Evolutionary conservation across 2,797 vertebrate genomes (phyloP).

Genomic region (Sarcoramphus papa): DNA sequence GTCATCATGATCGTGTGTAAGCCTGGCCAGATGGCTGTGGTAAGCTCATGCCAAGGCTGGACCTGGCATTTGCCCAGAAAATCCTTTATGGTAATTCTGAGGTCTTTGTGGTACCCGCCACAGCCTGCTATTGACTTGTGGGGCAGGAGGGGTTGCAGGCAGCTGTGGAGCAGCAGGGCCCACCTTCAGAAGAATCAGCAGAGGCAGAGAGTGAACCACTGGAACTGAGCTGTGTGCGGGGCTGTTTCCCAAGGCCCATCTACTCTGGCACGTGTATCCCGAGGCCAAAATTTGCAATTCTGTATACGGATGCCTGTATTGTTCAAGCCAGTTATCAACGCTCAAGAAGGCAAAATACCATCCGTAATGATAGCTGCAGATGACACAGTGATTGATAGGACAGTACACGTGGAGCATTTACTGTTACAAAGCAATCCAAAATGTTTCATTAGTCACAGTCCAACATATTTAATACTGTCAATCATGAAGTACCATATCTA

Average conservation of each 20-base stretch:
- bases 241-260: neutral
- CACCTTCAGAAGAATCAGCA: neutral
- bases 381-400: neutral
- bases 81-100: neutral
- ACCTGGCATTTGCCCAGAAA: slow-evolving; percentile 6
- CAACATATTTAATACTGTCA: slow-evolving; percentile 1
- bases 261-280: neutral
- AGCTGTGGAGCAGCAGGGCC: neutral
- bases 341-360: neutral
- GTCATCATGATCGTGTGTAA: neutral
- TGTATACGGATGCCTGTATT: neutral
- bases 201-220: neutral
- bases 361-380: neutral
- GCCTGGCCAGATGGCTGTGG: slow-evolving; percentile 7
- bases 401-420: neutral
- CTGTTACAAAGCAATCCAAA: neutral
- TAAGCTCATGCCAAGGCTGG: neutral
- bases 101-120: neutral
- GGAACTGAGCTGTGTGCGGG: neutral
- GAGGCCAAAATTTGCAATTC: neutral
- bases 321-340: neutral
- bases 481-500: neutral
- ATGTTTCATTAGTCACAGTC: slow-evolving; percentile 5
- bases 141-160: neutral
- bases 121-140: neutral